Evolutionary conservation across 2,888 invertebrate genomes (phyloP), one percentile per base, ranked within the genome.

Genomic region (Imbricaverruca yamaguchii): DNA sequence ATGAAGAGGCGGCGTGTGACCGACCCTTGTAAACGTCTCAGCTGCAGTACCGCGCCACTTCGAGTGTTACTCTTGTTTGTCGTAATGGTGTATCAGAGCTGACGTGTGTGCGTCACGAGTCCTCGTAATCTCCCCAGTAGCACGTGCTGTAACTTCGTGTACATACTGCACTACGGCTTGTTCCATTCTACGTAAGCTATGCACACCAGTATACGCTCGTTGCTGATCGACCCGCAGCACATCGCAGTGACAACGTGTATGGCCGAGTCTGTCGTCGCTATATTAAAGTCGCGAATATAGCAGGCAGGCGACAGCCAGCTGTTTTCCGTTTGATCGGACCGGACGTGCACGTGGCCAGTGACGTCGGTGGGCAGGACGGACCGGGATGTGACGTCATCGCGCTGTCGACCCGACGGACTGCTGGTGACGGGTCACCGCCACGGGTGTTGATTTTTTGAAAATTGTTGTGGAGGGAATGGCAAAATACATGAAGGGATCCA

Each of bases 211-310:
- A 12, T 12, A 23, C 12, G 69, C 25, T 25, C n/a, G 25, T 7
- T 25, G 67, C 12, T 2, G 25, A 11, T 11, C n/a, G 23, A 25
- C 12, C 6, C n/a, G 39, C 69, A 15, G 23, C 67, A 23, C 12
- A 23, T 15, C 39, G 39, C 69, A 10, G 67, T 21, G 65, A 12
- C 65, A 23, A 12, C 6, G 3, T 15, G 25, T 15, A 23, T 39
- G 65, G 65, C 65, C 65, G 11, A 23, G 9, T 9, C 65, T 23
- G 65, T 67, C 65, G 10, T 11, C 65, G 69, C 69, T 69, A 69
- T 69, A 25, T 69, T 39, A 25, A 23, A 69, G 69, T 25, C 69
- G 69, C 39, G 39, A 69, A 69, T 69, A 69, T 69, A 69, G 69
- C 69, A 23, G 69, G 10, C 69, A 69, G 69, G 69, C 39, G 39